phyloP scores from a whole-genome alignment of 2,797 vertebrate genomes.

The Carcharodon carcharias region DNA sequence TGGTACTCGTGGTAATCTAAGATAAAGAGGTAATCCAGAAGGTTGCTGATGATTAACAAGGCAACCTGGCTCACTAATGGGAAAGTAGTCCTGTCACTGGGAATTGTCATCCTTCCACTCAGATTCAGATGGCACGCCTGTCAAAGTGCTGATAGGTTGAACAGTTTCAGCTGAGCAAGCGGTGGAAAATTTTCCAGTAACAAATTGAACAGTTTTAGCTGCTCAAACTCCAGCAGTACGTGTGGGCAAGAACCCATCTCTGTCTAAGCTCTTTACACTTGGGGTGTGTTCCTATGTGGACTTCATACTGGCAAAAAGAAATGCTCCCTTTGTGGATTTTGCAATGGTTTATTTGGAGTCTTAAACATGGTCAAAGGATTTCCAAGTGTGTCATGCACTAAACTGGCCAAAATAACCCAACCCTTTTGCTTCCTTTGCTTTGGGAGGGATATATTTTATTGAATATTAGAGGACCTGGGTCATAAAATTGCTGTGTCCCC shows the following conservation, averaged over 20 bases:
- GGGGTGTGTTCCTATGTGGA: background rate
- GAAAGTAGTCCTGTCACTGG: background rate
- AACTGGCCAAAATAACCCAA: background rate
- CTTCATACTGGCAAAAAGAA: background rate
- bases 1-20: background rate
- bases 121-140: background rate
- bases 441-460: background rate
- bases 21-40: background rate
- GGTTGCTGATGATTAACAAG: background rate
- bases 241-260: background rate
- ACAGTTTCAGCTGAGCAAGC: background rate
- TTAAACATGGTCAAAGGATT: background rate
- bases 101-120: background rate
- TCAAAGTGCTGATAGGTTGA: background rate
- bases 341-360: background rate
- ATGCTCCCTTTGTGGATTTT: background rate
- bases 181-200: background rate
- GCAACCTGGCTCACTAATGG: background rate
- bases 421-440: background rate
- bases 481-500: background rate
- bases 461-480: background rate
- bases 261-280: background rate
- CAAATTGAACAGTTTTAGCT: background rate
- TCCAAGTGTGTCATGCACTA: background rate
- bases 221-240: background rate